Base-by-base conservation (phyloP, 2,113 vertebrate genomes). In the Peromyscus californicus region DNA sequence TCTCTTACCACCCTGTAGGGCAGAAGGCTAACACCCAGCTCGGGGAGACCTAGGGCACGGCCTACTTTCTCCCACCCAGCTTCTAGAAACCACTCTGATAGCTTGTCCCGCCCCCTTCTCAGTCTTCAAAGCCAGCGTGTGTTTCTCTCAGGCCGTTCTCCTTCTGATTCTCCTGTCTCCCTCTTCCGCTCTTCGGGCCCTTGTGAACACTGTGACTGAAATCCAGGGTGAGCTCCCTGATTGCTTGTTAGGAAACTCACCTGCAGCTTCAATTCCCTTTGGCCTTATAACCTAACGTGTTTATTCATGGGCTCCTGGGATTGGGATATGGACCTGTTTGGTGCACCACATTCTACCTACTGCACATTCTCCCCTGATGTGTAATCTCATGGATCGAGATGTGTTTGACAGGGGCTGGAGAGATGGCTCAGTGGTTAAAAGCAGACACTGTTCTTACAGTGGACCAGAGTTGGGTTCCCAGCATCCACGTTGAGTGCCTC, bases 201-300 rank as follows among this genome's bases (percentile, higher is more conserved):
- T 16, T 65, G 33, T 84, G 61, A 72, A n/a, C 22, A 61, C n/a
- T 80, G 31, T 91, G 86, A 65, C 76, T 96, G 42, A 72, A 80
- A 86, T 78, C 42, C 11, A 78, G n/a, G 39, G 31, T 75, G 36
- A 54, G 39, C 13, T 78, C 17, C 42, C 29, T 12, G 31, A 79
- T 33, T 95, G 39, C 31, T 89, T 54, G 78, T 94, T 79, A 70
- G n/a, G 48, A 88, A 29, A 7, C 2, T 65, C 8, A 87, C 70
- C 57, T 78, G 39, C n/a, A 84, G 8, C 5, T 80, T 91, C 74
- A 75, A 75, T 90, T 94, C 54, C 54, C 22, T 61, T 95, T 97
- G 92, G 72, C 29, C 45, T 16, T 42, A 3, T 72, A 86, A 67
- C 15, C 11, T 74, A 78, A 70, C 16, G 45, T 75, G 51, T 51